Percentiles rank a stretch among this genome's conserved stretches.
Conservation (phyloP, 2,113 vertebrate species). For the Rhagologus leucostigma region DNA sequence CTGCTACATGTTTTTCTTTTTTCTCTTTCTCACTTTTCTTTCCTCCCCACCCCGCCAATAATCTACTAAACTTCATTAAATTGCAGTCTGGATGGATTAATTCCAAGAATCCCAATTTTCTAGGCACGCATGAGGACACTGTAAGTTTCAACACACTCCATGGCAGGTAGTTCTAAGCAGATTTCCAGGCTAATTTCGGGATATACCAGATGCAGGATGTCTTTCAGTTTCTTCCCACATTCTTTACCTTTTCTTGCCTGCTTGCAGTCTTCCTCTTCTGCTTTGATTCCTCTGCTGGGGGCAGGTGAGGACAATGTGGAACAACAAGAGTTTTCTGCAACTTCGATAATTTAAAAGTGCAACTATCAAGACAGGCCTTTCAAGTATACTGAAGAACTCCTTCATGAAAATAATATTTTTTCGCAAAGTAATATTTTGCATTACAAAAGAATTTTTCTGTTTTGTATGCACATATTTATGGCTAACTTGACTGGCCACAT, state of each 20-base stretch:
- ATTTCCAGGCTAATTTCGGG: neutral
- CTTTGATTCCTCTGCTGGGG: conserved; percentile 25
- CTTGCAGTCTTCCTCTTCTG: neutral
- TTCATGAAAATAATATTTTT: neutral
- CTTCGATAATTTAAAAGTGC: neutral
- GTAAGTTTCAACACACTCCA: neutral
- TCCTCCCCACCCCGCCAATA: fast-evolving
- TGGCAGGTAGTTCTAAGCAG: neutral
- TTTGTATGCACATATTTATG: conserved; percentile 50
- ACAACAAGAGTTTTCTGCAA: conserved; percentile 6
- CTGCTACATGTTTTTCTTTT: neutral
- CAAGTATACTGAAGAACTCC: neutral
- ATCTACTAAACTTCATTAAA: neutral
- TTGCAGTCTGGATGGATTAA: neutral
- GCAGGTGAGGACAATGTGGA: neutral
- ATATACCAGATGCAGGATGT: neutral
- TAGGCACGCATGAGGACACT: neutral
- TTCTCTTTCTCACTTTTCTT: neutral
- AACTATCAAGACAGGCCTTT: neutral
- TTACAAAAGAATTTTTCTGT: conserved; percentile 48
- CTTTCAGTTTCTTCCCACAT: conserved; percentile 18
- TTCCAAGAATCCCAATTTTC: neutral
- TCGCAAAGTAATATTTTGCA: neutral
- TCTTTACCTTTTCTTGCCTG: neutral
- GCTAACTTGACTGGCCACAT: neutral